These are phyloP conservation scores for Zaprionus ghesquierei DNA, from an alignment of 1,140 invertebrate species.

Conservation along the genomic window DNA sequence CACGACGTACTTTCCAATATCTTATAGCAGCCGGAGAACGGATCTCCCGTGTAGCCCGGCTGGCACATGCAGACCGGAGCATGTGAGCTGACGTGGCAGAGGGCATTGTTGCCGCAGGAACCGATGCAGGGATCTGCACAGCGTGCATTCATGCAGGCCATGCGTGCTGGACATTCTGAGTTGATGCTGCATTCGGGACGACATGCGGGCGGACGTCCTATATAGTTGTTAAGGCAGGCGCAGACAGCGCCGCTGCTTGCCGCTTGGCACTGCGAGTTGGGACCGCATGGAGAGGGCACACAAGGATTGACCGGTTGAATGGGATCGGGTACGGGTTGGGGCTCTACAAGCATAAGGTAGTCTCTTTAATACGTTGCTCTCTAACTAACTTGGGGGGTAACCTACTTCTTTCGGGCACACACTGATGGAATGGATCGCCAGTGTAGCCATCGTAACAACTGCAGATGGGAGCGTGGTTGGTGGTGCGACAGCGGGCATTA, in stretches of 20 bases:
- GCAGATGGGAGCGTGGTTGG: constrained; percentile 92
- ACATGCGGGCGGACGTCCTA: constrained; percentile 89
- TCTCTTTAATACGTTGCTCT: constrained; percentile 15
- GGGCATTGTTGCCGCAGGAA: constrained; percentile 87
- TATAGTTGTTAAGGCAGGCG: constrained; percentile 87
- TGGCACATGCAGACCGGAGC: constrained; percentile 88
- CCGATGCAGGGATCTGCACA: constrained; percentile 89
- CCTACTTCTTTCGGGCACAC: constrained; percentile 77
- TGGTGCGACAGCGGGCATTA: constrained; percentile 92
- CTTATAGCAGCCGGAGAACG: constrained; percentile 87
- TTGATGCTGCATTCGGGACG: constrained; percentile 89
- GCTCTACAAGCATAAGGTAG: constrained; percentile 51
- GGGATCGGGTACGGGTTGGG: constrained; percentile 62
- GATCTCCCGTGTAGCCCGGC: constrained; percentile 88
- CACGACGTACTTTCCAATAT: constrained; percentile 83
- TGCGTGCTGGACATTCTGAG: constrained; percentile 87
- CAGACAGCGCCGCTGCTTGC: constrained; percentile 86
- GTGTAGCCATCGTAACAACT: constrained; percentile 89
- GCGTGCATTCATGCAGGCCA: constrained; percentile 87
- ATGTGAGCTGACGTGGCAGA: constrained; percentile 88
- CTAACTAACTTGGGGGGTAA: not conserved
- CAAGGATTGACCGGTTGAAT: constrained; percentile 83
- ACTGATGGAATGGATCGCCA: constrained; percentile 90
- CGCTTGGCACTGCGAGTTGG: constrained; percentile 86
- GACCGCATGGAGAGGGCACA: constrained; percentile 87